Conservation (phyloP, 1,140 invertebrate genomes). For the Leptinotarsa defecta region DNA sequence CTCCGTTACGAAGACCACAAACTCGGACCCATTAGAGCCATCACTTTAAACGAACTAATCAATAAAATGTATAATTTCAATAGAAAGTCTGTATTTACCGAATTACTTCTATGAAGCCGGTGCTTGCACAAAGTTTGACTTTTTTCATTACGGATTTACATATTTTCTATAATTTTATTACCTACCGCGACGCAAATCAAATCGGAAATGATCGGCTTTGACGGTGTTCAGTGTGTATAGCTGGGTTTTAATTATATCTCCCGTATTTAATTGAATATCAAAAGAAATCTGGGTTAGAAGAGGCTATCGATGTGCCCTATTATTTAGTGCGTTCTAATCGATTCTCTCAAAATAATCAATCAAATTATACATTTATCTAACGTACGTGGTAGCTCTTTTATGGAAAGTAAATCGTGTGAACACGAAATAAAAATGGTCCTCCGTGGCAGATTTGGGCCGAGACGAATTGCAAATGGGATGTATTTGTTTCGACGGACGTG, state of each 20-base stretch:
- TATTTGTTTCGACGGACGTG: too few relatives aligned
- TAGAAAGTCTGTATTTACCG: slow-evolving; percentile 3
- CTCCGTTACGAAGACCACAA: background rate
- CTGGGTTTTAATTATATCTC: slow-evolving; percentile 8
- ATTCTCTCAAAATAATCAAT: slow-evolving; percentile 7
- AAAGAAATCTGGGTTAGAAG: slow-evolving; percentile 19
- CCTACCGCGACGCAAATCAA: slow-evolving; percentile 15
- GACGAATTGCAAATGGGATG: slow-evolving; percentile 4
- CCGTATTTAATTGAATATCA: slow-evolving; percentile 12
- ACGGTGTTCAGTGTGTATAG: slow-evolving; percentile 5
- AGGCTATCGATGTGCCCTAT: slow-evolving; percentile 6
- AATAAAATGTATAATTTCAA: slow-evolving; percentile 13
- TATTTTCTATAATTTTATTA: slow-evolving; percentile 18
- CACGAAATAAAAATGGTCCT: background rate
- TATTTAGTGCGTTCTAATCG: slow-evolving; percentile 9
- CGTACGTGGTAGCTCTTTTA: background rate
- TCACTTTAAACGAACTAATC: background rate
- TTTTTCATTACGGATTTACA: slow-evolving; percentile 9
- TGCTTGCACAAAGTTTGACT: background rate
- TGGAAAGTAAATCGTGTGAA: slow-evolving; percentile 18
- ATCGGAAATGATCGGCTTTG: background rate
- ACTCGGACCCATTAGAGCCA: background rate
- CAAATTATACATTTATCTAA: slow-evolving; percentile 12
- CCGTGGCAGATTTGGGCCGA: background rate
- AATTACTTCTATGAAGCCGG: background rate